Percentiles rank a stretch among this genome's conserved stretches.
These are phyloP conservation scores for Euschistus heros DNA, from an alignment of 1,140 invertebrate species.

Conservation along the genomic window DNA sequence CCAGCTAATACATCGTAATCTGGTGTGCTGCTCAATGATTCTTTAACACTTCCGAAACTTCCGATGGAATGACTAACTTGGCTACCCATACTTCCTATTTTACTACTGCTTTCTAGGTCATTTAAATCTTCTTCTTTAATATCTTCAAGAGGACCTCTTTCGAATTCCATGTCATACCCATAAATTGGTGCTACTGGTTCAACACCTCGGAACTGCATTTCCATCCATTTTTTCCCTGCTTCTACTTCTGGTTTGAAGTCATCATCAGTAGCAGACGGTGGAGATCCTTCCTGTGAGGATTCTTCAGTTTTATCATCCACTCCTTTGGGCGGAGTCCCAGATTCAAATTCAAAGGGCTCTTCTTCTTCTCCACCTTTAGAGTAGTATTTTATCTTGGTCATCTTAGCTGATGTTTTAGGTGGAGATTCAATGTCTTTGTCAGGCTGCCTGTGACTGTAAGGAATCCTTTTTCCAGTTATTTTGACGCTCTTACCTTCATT, in stretches of 20 bases:
- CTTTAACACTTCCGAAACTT: constrained; percentile 61
- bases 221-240: constrained; percentile 74
- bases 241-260: constrained; percentile 48
- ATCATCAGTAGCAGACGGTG: constrained; percentile 34
- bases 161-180: constrained; percentile 58
- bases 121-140: constrained; percentile 82
- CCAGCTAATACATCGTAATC: constrained; percentile 74
- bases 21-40: constrained; percentile 67
- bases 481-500: constrained; percentile 66
- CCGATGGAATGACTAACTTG: constrained; percentile 63
- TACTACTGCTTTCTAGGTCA: constrained; percentile 67
- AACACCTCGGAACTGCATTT: constrained; percentile 69
- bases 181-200: constrained; percentile 49
- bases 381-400: constrained; percentile 42
- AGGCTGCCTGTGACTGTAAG: constrained; percentile 46
- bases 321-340: constrained; percentile 51
- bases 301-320: constrained; percentile 27
- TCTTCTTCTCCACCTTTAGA: constrained; percentile 38
- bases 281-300: constrained; percentile 28
- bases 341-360: constrained; percentile 55
- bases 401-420: constrained; percentile 44
- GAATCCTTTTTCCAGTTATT: constrained; percentile 41
- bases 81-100: constrained; percentile 66
- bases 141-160: constrained; percentile 70
- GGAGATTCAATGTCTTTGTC: constrained; percentile 58